Conservation (phyloP, 2,797 vertebrate genomes). For the Lepilemur ruficaudatus region DNA sequence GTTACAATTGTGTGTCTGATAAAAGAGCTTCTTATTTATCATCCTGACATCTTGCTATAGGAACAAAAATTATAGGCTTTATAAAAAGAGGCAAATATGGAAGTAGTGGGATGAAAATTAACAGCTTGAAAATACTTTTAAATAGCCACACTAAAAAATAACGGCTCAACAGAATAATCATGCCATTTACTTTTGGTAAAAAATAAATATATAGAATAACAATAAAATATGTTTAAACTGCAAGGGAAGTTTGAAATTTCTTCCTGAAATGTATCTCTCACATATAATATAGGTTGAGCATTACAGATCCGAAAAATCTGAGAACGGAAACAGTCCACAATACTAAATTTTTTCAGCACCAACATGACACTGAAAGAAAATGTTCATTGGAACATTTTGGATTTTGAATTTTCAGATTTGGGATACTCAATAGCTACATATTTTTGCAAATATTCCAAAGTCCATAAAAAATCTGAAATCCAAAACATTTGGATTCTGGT, state of each 20-base stretch:
- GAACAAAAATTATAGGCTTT: conserved; percentile 13
- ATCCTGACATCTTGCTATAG: background rate
- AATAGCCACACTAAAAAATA: background rate
- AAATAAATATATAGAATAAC: background rate
- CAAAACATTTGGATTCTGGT: background rate
- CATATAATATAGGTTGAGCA: no score
- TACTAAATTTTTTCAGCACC: background rate
- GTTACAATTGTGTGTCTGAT: background rate
- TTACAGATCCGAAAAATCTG: background rate
- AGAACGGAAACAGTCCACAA: no score
- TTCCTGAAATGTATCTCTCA: background rate
- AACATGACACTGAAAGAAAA: background rate
- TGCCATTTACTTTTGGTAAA: background rate
- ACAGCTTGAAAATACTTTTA: conserved; percentile 3
- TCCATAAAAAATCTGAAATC: background rate
- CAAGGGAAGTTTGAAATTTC: background rate
- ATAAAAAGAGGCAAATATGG: background rate
- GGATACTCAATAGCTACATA: background rate
- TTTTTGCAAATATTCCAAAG: background rate
- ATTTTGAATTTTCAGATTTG: background rate
- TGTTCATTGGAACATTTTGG: background rate
- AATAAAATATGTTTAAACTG: conserved; percentile 2
- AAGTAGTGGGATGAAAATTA: background rate
- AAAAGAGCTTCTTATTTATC: conserved; percentile 4
- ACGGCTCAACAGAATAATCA: background rate